These are phyloP conservation scores for Ariolimax columbianus DNA, from an alignment of 2,888 invertebrate species.

Conservation along the genomic window DNA sequence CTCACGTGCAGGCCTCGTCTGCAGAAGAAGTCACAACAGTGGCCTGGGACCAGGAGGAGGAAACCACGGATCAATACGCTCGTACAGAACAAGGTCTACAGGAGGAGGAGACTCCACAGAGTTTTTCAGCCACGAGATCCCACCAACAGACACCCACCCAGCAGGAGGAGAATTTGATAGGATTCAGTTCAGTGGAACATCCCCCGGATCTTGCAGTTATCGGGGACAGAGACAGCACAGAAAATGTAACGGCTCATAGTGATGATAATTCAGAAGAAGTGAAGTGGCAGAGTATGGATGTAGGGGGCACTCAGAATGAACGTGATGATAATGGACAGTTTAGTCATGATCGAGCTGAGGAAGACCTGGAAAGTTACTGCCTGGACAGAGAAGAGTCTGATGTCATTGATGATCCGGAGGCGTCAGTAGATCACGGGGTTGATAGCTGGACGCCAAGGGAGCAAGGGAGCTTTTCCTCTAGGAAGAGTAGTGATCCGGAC, in stretches of 20 bases:
- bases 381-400: slow-evolving; percentile 49
- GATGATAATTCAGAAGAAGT: not conserved
- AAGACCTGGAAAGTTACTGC: slow-evolving; percentile 46
- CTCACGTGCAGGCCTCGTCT: not conserved
- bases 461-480: not conserved
- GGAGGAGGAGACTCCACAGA: not conserved
- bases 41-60: too few relatives aligned
- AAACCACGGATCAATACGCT: not conserved
- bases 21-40: not conserved
- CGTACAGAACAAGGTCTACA: not conserved
- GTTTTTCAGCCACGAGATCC: not conserved
- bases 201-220: not conserved
- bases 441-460: not conserved
- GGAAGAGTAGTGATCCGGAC: slow-evolving; percentile 25
- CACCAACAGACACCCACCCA: not conserved
- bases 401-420: slow-evolving; percentile 18
- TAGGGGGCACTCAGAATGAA: not conserved
- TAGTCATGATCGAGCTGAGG: slow-evolving; percentile 36
- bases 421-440: not conserved
- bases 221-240: not conserved
- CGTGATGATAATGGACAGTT: not conserved
- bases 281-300: not conserved
- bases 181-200: too few relatives aligned
- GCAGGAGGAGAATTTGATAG: not conserved
- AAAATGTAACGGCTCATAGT: not conserved